These are phyloP conservation scores for Melieria crassipennis DNA, from an alignment of 2,888 invertebrate genomes.

Conservation along the genomic window DNA sequence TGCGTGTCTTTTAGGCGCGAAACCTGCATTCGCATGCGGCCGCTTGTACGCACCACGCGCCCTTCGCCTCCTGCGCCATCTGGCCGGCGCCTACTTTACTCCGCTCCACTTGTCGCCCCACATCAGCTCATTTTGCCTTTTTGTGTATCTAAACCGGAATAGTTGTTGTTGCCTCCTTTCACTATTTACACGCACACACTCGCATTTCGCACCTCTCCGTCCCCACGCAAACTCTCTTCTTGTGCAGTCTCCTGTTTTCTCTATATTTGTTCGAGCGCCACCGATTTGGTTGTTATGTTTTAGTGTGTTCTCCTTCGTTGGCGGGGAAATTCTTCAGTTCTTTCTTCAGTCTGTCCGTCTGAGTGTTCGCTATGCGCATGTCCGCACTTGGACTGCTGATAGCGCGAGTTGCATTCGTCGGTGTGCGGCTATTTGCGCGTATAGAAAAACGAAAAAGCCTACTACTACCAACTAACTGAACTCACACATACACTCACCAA, in stretches of 20 bases:
- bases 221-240: background rate
- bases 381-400: conserved; percentile 18
- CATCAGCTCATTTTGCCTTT: background rate
- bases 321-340: too few species aligned
- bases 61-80: background rate
- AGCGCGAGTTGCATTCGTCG: too few species aligned
- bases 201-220: background rate
- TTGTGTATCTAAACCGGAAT: conserved; percentile 25
- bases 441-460: conserved; percentile 54
- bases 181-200: conserved; percentile 13
- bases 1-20: background rate
- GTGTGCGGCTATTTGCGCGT: conserved; percentile 23
- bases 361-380: conserved; percentile 21
- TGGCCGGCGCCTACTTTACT: background rate
- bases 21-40: background rate
- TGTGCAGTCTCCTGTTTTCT: too few species aligned
- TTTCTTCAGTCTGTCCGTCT: too few species aligned
- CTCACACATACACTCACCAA: conserved; percentile 40
- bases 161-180: background rate
- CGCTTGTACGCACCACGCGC: background rate
- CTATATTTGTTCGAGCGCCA: background rate
- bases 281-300: too few species aligned
- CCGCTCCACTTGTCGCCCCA: too few species aligned
- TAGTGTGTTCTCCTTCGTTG: too few species aligned
- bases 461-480: conserved; percentile 48